Conservation (phyloP, 1,140 invertebrate genomes). For the Dolichoris vasculosae region DNA sequence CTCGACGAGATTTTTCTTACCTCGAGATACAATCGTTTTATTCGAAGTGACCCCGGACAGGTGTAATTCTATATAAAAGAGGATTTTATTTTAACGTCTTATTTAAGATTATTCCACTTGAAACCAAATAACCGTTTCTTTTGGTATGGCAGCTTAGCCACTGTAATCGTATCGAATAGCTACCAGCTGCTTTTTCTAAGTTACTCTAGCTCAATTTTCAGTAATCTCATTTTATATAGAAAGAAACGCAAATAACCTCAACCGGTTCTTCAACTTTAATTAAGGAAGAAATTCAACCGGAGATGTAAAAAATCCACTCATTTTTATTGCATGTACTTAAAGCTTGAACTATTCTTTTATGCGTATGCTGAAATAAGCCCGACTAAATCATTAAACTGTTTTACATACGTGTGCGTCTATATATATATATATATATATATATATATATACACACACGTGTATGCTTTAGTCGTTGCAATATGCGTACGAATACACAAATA, state of each 20-base stretch:
- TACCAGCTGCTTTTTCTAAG: background rate
- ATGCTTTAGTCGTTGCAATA: background rate
- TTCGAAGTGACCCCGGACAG: background rate
- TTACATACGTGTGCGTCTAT: background rate
- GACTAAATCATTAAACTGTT: background rate
- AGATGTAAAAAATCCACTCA: background rate
- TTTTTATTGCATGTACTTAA: background rate
- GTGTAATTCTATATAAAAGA: background rate
- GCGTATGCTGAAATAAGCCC: background rate
- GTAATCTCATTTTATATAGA: background rate
- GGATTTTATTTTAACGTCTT: background rate
- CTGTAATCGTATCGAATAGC: background rate
- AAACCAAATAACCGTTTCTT: background rate
- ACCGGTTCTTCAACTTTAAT: background rate
- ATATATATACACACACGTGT: background rate
- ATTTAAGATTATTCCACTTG: background rate
- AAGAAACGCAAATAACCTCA: background rate
- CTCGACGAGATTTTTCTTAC: background rate
- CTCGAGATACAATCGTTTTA: background rate
- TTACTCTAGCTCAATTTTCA: background rate
- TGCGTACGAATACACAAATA: background rate
- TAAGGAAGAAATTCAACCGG: background rate
- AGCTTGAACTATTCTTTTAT: background rate
- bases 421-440: too few relatives aligned
- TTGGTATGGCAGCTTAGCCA: background rate